Base-by-base conservation (phyloP, 2,888 invertebrate genomes). In the Rhagonycha fulva region DNA sequence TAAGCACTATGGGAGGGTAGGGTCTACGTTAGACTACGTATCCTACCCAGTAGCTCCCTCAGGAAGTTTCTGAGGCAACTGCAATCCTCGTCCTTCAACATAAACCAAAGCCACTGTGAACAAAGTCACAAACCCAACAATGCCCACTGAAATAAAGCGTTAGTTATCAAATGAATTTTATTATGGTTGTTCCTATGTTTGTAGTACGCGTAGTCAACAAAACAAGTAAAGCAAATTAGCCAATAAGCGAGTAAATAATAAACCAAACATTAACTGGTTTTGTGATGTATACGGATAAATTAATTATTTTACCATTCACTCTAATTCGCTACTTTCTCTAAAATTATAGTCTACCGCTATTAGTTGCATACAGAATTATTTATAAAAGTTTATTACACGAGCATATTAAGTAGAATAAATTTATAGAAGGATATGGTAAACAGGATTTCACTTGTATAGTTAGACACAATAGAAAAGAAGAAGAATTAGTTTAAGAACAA, bases 31-130 rank as follows among this genome's bases (percentile, higher is more conserved):
- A 81, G 79, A 79, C 82, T 82, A 83, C 80, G 72, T 78, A 78
- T 78, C 84, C 84, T 86, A 86, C 86, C 86, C 84, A 84, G 79
- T 82, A 85, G 82, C 79, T 85, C 82, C 80, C 84, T 83, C 80
- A 84, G 82, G 81, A 84, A 81, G 78, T 80, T 80, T 80, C 80
- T 83, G 82, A 83, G 81, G 81, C 85, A 84, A 82, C 83, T 85
- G 84, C 84, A 83, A 79, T 85, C 85, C 82, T 85, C 85, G 85
- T 85, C 85, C 84, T 82, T 84, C 84, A 87, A 85, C 84, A 86
- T 83, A 85, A 84, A 86, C 87, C 86, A 86, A 85, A 87, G 86
- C 86, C 87, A 87, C 81, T 85, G 86, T 84, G 85, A 85, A 85
- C 85, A 87, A 84, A 87, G 87, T 87, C 87, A 87, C 86, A 87